A percentile compares a stretch with the other conserved stretches of the same genome.
Conservation (phyloP, 2,797 vertebrate species). For the Malacoraja senta region DNA sequence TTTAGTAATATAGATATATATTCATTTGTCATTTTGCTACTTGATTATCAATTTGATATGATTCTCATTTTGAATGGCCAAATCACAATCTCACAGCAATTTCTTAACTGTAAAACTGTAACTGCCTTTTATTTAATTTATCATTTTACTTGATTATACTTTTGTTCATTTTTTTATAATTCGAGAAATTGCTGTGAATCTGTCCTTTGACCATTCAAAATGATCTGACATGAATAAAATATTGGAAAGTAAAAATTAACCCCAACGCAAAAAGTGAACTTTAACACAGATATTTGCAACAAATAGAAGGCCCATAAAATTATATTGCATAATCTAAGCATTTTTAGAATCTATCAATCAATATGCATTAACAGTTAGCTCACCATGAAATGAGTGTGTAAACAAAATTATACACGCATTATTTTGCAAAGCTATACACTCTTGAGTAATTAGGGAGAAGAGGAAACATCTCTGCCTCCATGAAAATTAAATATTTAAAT, state of each 20-base stretch:
- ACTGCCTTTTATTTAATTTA: background rate
- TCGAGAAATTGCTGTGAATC: background rate
- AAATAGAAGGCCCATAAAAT: background rate
- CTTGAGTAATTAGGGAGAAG: background rate
- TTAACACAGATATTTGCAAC: background rate
- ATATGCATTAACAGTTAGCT: background rate
- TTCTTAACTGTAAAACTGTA: too few relatives aligned
- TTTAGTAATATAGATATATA: too few relatives aligned
- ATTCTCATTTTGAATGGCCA: too few relatives aligned
- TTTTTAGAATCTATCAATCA: conserved; percentile 5
- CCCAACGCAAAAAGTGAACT: background rate
- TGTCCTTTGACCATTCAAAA: background rate
- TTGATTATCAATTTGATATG: too few relatives aligned
- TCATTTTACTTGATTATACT: background rate
- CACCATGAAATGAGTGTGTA: background rate
- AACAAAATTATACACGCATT: background rate
- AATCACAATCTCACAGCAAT: too few relatives aligned
- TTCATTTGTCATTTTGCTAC: too few relatives aligned
- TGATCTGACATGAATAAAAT: background rate
- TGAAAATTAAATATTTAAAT: conserved; percentile 30
- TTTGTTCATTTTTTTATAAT: background rate
- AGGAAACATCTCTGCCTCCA: background rate
- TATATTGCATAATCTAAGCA: background rate
- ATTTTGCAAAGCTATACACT: background rate
- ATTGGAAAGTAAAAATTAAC: background rate